A percentile compares a stretch with the other conserved stretches of the same genome.
Evolutionary conservation across 2,113 vertebrate species (phyloP).

Genomic region (Halcyon malimbica): DNA sequence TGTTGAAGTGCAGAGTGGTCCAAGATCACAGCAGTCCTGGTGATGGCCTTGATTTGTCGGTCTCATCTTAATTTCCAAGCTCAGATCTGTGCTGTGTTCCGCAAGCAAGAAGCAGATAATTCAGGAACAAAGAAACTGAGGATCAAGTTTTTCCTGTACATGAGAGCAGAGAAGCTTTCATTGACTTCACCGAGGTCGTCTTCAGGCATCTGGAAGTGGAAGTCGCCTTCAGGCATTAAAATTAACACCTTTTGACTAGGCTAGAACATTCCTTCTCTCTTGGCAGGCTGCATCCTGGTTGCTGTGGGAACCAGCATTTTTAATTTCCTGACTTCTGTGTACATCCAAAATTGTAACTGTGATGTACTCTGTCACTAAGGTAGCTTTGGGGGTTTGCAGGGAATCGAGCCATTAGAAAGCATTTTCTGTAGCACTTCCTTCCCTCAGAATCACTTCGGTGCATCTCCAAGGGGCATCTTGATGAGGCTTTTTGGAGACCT

Average conservation of each 20-base stretch:
- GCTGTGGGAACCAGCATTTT: slow-evolving; percentile 62
- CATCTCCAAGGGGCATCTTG: not conserved
- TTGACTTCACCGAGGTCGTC: not conserved
- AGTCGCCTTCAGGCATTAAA: slow-evolving; percentile 15
- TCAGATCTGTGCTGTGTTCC: not conserved
- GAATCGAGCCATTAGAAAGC: not conserved
- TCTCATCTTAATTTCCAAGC: not conserved
- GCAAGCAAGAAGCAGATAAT: not conserved
- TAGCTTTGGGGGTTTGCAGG: not conserved
- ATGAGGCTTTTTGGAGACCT: not conserved
- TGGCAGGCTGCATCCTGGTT: slow-evolving; percentile 53
- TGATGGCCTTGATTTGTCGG: not conserved
- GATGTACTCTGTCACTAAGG: slow-evolving; percentile 16
- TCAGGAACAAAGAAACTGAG: not conserved
- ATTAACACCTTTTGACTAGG: slow-evolving; percentile 37
- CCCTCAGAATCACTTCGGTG: not conserved
- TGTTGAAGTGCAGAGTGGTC: not conserved
- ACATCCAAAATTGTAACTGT: slow-evolving; percentile 22
- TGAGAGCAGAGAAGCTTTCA: not conserved
- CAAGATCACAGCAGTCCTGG: not conserved
- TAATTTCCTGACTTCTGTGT: slow-evolving; percentile 49
- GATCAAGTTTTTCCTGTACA: accelerated
- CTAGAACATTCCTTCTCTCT: slow-evolving; percentile 34
- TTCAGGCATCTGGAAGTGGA: slow-evolving; percentile 3
- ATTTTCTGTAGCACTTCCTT: not conserved